phyloP scores from a whole-genome alignment of 2,797 vertebrate species.

The Sparidentex hasta region DNA sequence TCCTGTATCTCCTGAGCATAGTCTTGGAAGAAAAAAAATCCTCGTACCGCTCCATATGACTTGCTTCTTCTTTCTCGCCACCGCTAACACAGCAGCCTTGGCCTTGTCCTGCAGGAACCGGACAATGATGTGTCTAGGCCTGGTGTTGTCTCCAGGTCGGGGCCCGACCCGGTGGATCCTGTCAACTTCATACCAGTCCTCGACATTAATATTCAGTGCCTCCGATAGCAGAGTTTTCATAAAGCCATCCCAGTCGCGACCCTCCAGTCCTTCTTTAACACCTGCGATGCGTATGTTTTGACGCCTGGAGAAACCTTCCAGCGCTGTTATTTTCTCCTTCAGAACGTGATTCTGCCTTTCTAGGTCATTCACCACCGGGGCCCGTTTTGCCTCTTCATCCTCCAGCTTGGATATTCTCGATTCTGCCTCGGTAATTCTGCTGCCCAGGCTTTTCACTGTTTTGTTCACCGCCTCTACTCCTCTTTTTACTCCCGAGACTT shows the following conservation, averaged over 20 bases:
- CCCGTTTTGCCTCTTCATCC: not conserved
- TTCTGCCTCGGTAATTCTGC: not conserved
- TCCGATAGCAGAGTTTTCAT: not conserved
- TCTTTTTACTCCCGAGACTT: not conserved
- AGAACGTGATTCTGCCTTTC: not conserved
- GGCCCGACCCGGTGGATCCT: too few relatives aligned
- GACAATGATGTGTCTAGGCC: not conserved
- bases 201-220: not conserved
- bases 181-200: too few relatives aligned
- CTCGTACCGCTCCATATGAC: not conserved
- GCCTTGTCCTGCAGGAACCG: not conserved
- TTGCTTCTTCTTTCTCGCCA: not conserved
- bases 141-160: too few relatives aligned
- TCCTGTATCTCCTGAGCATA: not conserved
- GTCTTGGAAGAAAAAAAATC: slow-evolving; percentile 6
- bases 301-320: not conserved
- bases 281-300: not conserved
- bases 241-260: not conserved
- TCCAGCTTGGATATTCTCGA: not conserved
- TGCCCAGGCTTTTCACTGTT: not conserved
- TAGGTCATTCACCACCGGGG: not conserved
- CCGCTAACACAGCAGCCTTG: not conserved
- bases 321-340: not conserved
- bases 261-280: not conserved
- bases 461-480: not conserved